These are phyloP conservation scores for Pinctada fucata DNA, from an alignment of 2,888 invertebrate genomes.

Conservation along the genomic window DNA sequence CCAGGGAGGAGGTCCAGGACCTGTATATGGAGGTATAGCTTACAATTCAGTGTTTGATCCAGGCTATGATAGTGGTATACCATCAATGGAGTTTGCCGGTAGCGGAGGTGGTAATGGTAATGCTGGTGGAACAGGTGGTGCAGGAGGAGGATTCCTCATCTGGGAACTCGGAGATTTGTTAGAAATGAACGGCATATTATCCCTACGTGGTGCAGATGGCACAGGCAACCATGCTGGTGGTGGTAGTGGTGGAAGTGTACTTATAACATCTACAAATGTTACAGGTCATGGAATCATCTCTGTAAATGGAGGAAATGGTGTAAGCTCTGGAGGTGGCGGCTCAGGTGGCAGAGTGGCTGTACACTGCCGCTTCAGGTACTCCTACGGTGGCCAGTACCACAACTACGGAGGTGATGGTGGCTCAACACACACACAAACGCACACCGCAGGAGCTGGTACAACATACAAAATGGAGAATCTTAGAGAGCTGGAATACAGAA, in stretches of 20 bases:
- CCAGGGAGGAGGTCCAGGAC: conserved; percentile 58
- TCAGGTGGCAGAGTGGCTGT: conserved; percentile 64
- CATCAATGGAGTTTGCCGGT: conserved; percentile 51
- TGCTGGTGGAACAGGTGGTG: conserved; percentile 53
- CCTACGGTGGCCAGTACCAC: conserved; percentile 61
- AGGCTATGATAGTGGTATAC: conserved; percentile 48
- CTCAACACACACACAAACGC: conserved; percentile 31
- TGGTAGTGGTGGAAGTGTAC: conserved; percentile 63
- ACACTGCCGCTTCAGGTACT: conserved; percentile 60
- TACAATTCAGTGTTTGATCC: conserved; percentile 62
- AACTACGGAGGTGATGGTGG: conserved; percentile 63
- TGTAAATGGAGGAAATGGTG: conserved; percentile 61
- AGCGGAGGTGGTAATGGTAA: conserved; percentile 63
- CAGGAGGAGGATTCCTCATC: conserved; percentile 61
- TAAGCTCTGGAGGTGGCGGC: conserved; percentile 61
- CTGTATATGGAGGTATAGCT: conserved; percentile 52
- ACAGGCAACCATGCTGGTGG: conserved; percentile 57
- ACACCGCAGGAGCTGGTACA: conserved; percentile 66
- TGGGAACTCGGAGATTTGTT: conserved; percentile 60
- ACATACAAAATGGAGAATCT: conserved; percentile 64
- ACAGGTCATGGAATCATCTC: conserved; percentile 64
- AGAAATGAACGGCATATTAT: conserved; percentile 62
- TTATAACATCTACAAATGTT: conserved; percentile 60
- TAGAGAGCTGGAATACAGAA: conserved; percentile 60
- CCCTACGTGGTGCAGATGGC: conserved; percentile 54